Percentiles rank a stretch among this genome's conserved stretches.
Evolutionary conservation across 2,113 vertebrate genomes (phyloP).

Genomic region (Pelobates fuscus): DNA sequence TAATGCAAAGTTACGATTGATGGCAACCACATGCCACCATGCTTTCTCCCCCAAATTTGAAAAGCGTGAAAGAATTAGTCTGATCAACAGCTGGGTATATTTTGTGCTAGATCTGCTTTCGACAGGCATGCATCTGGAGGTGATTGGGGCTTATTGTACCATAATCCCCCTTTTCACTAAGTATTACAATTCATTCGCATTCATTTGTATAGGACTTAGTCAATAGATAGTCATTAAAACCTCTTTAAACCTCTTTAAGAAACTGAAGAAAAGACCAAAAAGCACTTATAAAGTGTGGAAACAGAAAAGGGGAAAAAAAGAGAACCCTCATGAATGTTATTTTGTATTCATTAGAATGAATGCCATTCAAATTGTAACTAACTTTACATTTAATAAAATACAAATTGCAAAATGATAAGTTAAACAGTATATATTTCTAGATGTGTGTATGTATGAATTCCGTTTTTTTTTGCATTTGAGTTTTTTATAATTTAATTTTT

Average conservation of each 20-base stretch:
- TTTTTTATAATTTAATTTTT: no score
- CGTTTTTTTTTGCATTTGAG: no score
- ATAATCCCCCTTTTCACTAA: conserved; percentile 93
- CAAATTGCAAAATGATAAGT: no score
- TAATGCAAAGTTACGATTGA: conserved; percentile 76
- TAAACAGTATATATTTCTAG: no score
- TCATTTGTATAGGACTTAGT: conserved; percentile 85
- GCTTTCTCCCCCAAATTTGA: conserved; percentile 70
- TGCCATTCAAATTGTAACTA: no score
- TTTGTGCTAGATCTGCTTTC: conserved; percentile 70
- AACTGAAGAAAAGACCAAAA: conserved; percentile 73
- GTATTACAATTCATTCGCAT: conserved; percentile 86
- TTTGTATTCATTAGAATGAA: no score
- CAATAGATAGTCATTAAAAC: conserved; percentile 77
- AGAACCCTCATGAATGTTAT: not conserved
- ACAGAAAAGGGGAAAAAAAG: conserved; percentile 27
- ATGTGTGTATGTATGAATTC: no score
- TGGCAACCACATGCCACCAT: conserved; percentile 79
- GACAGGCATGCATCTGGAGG: conserved; percentile 67
- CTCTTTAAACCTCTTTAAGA: conserved; percentile 79
- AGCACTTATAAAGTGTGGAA: conserved; percentile 54
- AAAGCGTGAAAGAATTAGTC: conserved; percentile 76
- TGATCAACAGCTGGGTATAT: conserved; percentile 79
- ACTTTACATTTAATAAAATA: no score
- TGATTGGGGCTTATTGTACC: conserved; percentile 79